These are phyloP conservation scores for Megaceryle alcyon DNA, from an alignment of 2,797 vertebrate genomes.

Conservation along the genomic window DNA sequence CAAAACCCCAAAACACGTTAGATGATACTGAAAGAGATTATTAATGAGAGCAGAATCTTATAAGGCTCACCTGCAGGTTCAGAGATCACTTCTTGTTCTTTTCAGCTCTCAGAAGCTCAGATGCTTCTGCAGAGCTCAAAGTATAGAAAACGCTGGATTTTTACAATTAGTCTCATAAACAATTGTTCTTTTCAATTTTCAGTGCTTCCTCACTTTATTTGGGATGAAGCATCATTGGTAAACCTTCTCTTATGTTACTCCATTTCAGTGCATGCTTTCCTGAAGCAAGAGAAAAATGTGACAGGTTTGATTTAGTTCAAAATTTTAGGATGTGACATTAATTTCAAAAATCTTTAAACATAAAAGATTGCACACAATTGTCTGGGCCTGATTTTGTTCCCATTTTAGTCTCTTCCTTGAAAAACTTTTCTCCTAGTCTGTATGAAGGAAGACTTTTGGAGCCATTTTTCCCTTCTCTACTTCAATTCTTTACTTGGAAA, in stretches of 20 bases:
- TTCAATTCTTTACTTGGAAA: not conserved
- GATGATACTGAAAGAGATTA: not conserved
- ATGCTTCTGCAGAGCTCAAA: not conserved
- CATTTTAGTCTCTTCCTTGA: not conserved
- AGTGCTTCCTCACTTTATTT: not conserved
- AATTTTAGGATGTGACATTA: not conserved
- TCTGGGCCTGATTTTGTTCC: not conserved
- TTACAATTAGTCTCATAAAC: not conserved
- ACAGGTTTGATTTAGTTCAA: not conserved
- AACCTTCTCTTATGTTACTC: not conserved
- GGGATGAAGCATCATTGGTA: not conserved
- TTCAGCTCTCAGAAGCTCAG: not conserved
- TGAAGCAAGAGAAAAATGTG: not conserved
- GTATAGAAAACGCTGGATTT: not conserved
- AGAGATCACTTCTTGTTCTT: slow-evolving; percentile 14
- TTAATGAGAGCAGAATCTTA: not conserved
- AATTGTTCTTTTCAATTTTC: not conserved
- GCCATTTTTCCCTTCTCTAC: not conserved
- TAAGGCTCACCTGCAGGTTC: not conserved
- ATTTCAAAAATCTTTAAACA: not conserved
- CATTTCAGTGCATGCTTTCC: not conserved
- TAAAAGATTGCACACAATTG: not conserved
- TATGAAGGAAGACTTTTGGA: not conserved
- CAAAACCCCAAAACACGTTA: not conserved
- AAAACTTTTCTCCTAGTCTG: not conserved